Conservation (phyloP, 1,140 invertebrate species). For the Conus ventricosus region DNA sequence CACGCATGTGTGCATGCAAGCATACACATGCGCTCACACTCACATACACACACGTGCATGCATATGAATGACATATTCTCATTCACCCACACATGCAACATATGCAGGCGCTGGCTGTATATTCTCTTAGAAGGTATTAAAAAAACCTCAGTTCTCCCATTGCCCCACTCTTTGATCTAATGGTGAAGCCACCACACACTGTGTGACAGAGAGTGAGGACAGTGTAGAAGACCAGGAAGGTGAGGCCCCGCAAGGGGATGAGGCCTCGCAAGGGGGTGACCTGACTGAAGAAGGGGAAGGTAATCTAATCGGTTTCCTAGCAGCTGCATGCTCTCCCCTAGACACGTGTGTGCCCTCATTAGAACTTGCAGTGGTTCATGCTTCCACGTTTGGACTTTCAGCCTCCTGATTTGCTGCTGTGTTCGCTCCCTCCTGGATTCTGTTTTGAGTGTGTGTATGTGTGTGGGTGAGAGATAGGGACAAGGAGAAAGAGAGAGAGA, state of each 20-base stretch:
- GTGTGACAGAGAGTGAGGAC: slow-evolving; percentile 25
- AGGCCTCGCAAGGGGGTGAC: slow-evolving; percentile 28
- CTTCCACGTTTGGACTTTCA: not conserved
- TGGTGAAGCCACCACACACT: not conserved
- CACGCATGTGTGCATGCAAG: too few relatives aligned
- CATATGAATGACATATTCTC: not conserved
- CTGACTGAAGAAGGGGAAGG: slow-evolving; percentile 32
- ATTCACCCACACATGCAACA: too few relatives aligned
- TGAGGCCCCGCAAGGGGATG: slow-evolving; percentile 24
- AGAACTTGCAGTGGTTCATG: not conserved
- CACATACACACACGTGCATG: not conserved
- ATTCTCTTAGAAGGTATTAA: too few relatives aligned
- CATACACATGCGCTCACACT: not conserved
- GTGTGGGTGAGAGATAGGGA: too few relatives aligned
- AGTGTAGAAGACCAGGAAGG: slow-evolving; percentile 26
- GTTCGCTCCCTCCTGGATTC: not conserved
- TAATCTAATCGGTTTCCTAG: slow-evolving; percentile 8
- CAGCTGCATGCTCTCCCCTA: not conserved
- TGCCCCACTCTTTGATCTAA: too few relatives aligned
- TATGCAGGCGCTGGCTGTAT: too few relatives aligned
- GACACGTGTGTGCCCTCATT: not conserved
- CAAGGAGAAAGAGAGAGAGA: too few relatives aligned
- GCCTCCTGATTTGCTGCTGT: not conserved
- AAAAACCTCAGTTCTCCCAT: too few relatives aligned
- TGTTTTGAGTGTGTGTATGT: not conserved